A percentile compares a stretch with the other conserved stretches of the same genome.
Evolutionary conservation across 2,113 vertebrate species (phyloP).

Genomic region (Gulo gulo): DNA sequence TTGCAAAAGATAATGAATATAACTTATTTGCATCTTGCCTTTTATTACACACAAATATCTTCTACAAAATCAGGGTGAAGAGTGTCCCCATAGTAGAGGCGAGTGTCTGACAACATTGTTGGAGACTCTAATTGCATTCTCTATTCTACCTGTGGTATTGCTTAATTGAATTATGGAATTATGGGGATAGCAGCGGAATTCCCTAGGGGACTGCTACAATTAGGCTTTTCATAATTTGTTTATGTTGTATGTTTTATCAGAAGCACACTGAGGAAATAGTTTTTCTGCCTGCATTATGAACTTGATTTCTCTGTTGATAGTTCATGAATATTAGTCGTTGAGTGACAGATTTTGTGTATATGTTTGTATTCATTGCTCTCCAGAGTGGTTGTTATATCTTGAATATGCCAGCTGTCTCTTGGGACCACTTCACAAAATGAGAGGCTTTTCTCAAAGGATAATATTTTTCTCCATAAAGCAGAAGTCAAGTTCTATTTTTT

Average conservation of each 20-base stretch:
- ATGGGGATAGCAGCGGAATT: background rate
- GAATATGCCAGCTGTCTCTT: conserved; percentile 51
- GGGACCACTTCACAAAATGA: conserved; percentile 57
- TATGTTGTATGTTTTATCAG: conserved; percentile 54
- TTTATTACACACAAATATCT: conserved; percentile 27
- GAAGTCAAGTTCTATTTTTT: conserved; percentile 33
- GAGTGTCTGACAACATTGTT: background rate
- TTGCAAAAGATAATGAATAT: background rate
- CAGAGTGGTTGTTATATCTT: conserved; percentile 38
- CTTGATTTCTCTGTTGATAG: conserved; percentile 60
- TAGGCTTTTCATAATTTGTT: conserved; percentile 25
- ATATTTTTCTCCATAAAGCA: conserved; percentile 13
- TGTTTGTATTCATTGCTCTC: conserved; percentile 56
- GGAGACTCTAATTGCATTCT: background rate
- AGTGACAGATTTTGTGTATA: conserved; percentile 51
- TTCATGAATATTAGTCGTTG: conserved; percentile 48
- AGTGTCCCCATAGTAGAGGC: background rate
- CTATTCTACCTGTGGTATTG: background rate
- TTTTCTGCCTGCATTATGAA: conserved; percentile 52
- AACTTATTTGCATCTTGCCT: background rate
- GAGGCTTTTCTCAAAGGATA: background rate
- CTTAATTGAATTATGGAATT: conserved; percentile 19
- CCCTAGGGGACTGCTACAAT: background rate
- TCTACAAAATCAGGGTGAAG: background rate
- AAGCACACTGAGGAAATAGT: conserved; percentile 37